Evolutionary conservation across 2,888 invertebrate genomes (phyloP), one percentile per base, ranked within the genome.

Genomic region (Ferrisia virgata): DNA sequence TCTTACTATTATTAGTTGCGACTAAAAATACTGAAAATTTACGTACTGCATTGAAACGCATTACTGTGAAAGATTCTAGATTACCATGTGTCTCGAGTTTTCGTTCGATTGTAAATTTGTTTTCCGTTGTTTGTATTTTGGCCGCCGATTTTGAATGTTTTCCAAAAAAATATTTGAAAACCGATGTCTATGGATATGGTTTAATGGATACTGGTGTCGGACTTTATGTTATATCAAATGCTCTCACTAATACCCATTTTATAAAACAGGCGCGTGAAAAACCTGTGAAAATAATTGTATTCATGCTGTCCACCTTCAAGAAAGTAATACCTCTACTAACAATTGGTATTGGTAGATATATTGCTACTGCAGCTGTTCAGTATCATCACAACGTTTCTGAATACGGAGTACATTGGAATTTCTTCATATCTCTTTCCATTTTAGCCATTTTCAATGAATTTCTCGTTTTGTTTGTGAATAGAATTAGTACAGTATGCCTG

Each of bases 391-490:
- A 96, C 88, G 92, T 95, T 0, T 92, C 94, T 0, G 99, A 99
- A 88, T 99, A 99, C 90, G 99, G 99, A 0, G 91, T 94, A 0
- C 98, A 99, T 89, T 97, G 98, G 96, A 99, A 99, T 89, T 99
- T 99, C 88, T 99, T 99, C 89, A 93, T 97, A 86, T 98, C 98
- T 0, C 89, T 99, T 85, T 96, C 95, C 2, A 89, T 93, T 58
- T 93, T 96, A 22, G 96, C 95, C 89, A 88, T 96, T 0, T 87
- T 94, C 25, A 93, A 93, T 53, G 92, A 92, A 0, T 86, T 92
- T 9, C 87, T 94, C 64, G 89, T 94, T 76, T 90, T 89, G 79
- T 88, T 91, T 11, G 88, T 93, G 1, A 89, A 90, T 43, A 88
- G 91, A 0, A 88, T 89, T 58, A 15, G 13, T 11, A 89, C 90